Evolutionary conservation across 2,888 invertebrate genomes (phyloP), one percentile per base, ranked within the genome.

Genomic region (Ischnus inquisitorius): DNA sequence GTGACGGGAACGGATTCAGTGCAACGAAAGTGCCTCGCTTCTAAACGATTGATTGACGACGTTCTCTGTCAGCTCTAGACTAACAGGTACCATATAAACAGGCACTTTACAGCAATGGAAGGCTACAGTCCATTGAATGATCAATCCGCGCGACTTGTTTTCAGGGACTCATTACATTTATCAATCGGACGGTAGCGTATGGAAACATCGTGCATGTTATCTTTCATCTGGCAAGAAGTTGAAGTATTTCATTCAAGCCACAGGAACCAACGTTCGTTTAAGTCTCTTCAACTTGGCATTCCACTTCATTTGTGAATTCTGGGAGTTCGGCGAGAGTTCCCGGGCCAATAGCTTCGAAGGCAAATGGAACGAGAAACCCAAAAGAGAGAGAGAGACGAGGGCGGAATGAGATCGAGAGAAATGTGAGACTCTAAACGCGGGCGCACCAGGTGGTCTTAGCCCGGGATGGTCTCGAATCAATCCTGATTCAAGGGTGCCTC

Each of bases 371-470:
- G 68, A 43, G 28, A 22, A 46, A 77, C 8, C 34, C 54, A 39
- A 65, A 72, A 65, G 19, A 34, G 25, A n/a, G 77, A 65, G 19
- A 34, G 25, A n/a, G 64, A 34, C 6, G 34, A 34, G 34, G 62
- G 57, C 41, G 64, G 25, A 78, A 84, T 51, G 60, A 67, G 78
- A 79, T 79, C 43, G 82, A 79, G 84, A 84, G 75, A 79, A 84
- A 84, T 71, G 82, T 75, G 78, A 72, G 43, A 74, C 78, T 82
- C 82, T 75, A 82, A 83, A 82, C 75, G 64, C 48, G 46, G 16
- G 75, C 74, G 79, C 84, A 79, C 84, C 78, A 79, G 82, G 84
- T 82, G 82, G 84, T 82, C 84, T 67, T 71, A 71, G 74, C 39
- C 71, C 43, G 69, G 60, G 71, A 82, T 76, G 41, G 71, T 82